Evolutionary conservation across 2,888 invertebrate species (phyloP).

Genomic region (Drosophila nigricruria): DNA sequence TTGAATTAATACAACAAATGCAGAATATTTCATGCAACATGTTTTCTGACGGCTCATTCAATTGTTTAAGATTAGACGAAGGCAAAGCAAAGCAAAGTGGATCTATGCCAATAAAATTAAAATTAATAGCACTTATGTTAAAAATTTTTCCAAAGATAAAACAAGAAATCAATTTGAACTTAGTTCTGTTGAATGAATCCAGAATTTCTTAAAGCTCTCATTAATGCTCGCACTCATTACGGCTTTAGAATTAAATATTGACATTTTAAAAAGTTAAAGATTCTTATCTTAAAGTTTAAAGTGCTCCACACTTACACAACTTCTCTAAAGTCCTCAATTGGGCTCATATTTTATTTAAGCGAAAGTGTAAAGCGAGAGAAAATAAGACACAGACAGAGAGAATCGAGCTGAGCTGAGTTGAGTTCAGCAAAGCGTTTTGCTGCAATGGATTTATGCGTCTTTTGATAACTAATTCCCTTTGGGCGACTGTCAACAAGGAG

Average conservation of each 20-base stretch:
- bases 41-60: too few relatives aligned
- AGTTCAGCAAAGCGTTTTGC: slow-evolving; percentile 33
- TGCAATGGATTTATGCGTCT: slow-evolving; percentile 75
- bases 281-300: slow-evolving; percentile 13
- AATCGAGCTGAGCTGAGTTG: slow-evolving; percentile 13
- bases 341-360: slow-evolving; percentile 67
- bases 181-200: neutral
- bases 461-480: slow-evolving; percentile 82
- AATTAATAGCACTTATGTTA: too few relatives aligned
- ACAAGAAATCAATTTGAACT: too few relatives aligned
- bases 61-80: too few relatives aligned
- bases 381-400: slow-evolving; percentile 13
- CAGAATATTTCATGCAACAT: too few relatives aligned
- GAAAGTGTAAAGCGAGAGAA: slow-evolving; percentile 25
- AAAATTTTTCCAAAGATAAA: too few relatives aligned
- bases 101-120: too few relatives aligned
- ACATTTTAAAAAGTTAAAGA: neutral
- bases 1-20: too few relatives aligned
- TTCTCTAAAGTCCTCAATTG: slow-evolving; percentile 32
- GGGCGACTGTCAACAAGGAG: slow-evolving; percentile 81
- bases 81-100: too few relatives aligned
- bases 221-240: neutral
- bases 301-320: slow-evolving; percentile 11
- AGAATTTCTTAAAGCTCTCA: neutral
- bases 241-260: neutral